phyloP scores from a whole-genome alignment of 2,888 invertebrate genomes.

The Epiblema foenella region DNA sequence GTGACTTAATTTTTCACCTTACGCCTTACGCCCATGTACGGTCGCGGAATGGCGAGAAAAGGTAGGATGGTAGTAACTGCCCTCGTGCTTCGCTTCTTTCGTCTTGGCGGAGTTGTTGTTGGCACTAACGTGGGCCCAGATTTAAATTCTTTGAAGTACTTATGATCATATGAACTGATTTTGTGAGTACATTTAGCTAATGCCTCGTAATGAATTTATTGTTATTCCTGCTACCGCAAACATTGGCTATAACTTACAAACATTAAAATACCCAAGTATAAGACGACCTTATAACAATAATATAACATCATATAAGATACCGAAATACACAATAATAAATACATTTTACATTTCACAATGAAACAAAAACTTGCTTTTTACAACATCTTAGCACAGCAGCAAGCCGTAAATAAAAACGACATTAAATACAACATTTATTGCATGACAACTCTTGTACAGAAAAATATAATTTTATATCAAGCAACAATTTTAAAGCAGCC shows the following conservation, averaged over 20 bases:
- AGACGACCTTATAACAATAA: conserved; percentile 55
- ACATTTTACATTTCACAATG: conserved; percentile 54
- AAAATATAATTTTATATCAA: conserved; percentile 47
- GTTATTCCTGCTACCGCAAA: background rate
- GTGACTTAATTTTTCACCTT: no score
- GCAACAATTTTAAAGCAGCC: conserved; percentile 71
- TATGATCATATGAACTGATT: no score
- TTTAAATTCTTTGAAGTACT: no score
- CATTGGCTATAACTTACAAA: background rate
- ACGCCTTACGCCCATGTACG: no score
- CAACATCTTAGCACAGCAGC: conserved; percentile 66
- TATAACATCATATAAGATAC: conserved; percentile 50
- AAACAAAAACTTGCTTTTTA: conserved; percentile 55
- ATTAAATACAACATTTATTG: conserved; percentile 51
- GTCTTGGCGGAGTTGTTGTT: no score
- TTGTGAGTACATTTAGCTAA: no score
- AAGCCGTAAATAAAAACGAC: conserved; percentile 69
- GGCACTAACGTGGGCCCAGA: no score
- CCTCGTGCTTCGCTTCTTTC: no score
- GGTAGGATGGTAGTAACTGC: no score
- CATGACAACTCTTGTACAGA: conserved; percentile 31
- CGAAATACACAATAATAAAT: conserved; percentile 47
- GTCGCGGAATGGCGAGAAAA: no score
- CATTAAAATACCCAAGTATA: conserved; percentile 49
- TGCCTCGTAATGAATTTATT: no score